Conservation (phyloP, 2,113 vertebrate species). For the Tragelaphus imberbis region DNA sequence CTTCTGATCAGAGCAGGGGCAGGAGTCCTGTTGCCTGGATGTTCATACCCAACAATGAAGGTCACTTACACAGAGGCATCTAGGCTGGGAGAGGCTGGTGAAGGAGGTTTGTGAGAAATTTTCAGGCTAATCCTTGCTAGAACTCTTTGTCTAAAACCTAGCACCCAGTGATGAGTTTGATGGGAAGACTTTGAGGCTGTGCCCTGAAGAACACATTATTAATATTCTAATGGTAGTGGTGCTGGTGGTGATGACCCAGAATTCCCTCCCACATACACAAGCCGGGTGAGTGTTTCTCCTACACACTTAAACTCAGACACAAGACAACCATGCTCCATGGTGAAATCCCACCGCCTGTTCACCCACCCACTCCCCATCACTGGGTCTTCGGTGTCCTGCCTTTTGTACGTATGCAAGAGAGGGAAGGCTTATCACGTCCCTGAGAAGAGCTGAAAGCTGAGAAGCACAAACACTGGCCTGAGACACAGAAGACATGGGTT, state of each 20-base stretch:
- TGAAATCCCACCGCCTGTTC: neutral
- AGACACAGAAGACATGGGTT: neutral
- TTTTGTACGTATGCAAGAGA: neutral
- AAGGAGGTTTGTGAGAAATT: neutral
- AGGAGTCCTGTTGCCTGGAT: accelerated
- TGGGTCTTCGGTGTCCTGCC: accelerated
- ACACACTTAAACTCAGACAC: neutral
- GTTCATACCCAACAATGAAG: neutral
- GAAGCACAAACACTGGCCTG: neutral
- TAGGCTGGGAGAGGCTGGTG: neutral
- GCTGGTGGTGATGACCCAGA: conserved; percentile 18
- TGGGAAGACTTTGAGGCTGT: neutral
- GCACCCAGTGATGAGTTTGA: neutral
- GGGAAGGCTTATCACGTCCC: neutral
- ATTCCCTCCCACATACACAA: conserved; percentile 27
- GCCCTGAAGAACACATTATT: conserved; percentile 17
- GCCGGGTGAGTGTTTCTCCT: conserved; percentile 11
- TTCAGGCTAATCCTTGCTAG: neutral
- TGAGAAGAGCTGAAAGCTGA: neutral
- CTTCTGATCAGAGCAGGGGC: neutral
- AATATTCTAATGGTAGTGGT: neutral
- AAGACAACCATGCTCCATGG: neutral
- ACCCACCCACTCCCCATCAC: too few species aligned
- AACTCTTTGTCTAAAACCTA: neutral
- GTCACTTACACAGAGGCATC: neutral